A percentile compares a stretch with the other conserved stretches of the same genome.
These are phyloP conservation scores for Polydesmus complanatus DNA, from an alignment of 2,888 invertebrate species.

Conservation along the genomic window DNA sequence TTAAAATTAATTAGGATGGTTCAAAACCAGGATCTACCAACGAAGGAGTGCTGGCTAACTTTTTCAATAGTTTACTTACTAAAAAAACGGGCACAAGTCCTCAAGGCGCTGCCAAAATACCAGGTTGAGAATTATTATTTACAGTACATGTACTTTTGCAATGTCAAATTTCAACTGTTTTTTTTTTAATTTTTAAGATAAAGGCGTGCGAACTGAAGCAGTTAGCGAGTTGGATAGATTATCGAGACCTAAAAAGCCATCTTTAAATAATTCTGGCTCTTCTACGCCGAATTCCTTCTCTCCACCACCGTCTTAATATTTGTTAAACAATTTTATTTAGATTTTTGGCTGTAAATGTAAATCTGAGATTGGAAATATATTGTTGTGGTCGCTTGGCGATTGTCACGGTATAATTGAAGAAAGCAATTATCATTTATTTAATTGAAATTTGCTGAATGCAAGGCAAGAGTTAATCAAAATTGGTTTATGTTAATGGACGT, in stretches of 20 bases:
- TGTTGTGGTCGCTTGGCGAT: too few species aligned
- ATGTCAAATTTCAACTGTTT: slow-evolving; percentile 25
- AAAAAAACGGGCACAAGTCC: slow-evolving; percentile 64
- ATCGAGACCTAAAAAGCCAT: slow-evolving; percentile 49
- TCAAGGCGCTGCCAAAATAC: slow-evolving; percentile 8
- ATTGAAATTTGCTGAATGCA: too few species aligned
- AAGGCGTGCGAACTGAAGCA: slow-evolving; percentile 68
- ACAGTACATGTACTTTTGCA: not conserved
- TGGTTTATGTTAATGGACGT: too few species aligned
- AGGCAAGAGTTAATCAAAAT: too few species aligned
- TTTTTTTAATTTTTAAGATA: slow-evolving; percentile 39
- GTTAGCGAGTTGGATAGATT: slow-evolving; percentile 84
- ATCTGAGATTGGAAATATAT: not conserved
- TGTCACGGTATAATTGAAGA: too few species aligned
- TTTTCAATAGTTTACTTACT: slow-evolving; percentile 92
- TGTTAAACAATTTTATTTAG: not conserved
- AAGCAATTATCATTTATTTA: too few species aligned
- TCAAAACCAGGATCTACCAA: slow-evolving; percentile 51
- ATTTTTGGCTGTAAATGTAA: not conserved
- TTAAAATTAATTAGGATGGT: too few species aligned
- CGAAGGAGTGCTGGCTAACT: slow-evolving; percentile 90
- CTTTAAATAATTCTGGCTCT: slow-evolving; percentile 1
- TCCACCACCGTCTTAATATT: not conserved
- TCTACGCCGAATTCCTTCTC: not conserved
- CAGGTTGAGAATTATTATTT: slow-evolving; percentile 2